Base-by-base conservation (phyloP, 2,888 invertebrate species). In the Leptura quadrifasciata region DNA sequence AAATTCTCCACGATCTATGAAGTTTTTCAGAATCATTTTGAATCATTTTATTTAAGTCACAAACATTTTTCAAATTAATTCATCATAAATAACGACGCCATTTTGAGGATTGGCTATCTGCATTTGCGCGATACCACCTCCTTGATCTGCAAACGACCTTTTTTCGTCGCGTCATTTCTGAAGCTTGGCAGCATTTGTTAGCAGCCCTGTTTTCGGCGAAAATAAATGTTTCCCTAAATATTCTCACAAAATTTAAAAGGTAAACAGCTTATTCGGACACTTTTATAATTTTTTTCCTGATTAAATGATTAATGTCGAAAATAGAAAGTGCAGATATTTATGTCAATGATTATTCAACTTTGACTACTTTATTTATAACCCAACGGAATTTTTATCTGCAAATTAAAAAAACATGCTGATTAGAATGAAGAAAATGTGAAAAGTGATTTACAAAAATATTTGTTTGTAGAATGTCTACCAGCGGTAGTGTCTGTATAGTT, bases 401-500 rank as follows among this genome's bases (percentile, higher is more conserved):
- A 31, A 31, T 17, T n/a, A 27, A 67, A 67, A n/a, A 67, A 9
- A 67, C 55, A 27, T 31, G 54, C n/a, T 35, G 20, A 20, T 68
- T 27, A 27, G n/a, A 64, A 21, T 47, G 65, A 64, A 35, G 63
- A 39, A 35, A 20, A 39, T 17, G 2, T 63, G 18, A 31, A 27
- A 61, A 35, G 17, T 63, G 54, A 57, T 55, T 68, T 17, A 54
- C 54, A 27, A 58, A 69, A 31, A 58, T 69, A 35, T 69, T 73
- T 72, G 71, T 76, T 86, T 85, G 60, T 79, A 87, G 85, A 68
- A 88, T 88, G 88, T 85, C 85, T 64, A 79, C 85, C 21, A 76
- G 76, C 27, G 88, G 85, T 77, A 85, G 89, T 0, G 89, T 88
- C 72, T 94, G 94, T 84, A 89, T 94, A 61, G 90, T 94, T 61